Conservation (phyloP, 2,797 vertebrate genomes). For the Anguilla megastoma region DNA sequence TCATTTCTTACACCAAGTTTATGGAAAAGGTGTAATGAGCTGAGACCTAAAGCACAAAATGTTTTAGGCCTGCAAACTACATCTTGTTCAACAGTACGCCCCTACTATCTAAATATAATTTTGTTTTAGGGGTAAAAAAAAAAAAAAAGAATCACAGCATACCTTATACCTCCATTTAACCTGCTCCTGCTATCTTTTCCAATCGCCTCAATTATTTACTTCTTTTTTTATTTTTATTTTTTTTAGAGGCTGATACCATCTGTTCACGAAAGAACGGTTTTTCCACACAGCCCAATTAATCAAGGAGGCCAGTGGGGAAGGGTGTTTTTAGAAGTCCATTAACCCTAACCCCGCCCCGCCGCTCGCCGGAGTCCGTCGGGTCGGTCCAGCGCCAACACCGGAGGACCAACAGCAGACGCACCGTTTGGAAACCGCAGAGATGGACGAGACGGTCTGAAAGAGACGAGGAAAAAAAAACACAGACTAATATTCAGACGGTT, state of each 20-base stretch:
- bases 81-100: neutral
- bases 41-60: neutral
- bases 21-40: neutral
- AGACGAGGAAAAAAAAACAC: neutral
- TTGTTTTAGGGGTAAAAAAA: neutral
- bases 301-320: conserved; percentile 66
- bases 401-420: conserved; percentile 50
- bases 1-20: neutral
- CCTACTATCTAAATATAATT: neutral
- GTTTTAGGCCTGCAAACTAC: neutral
- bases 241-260: conserved; percentile 1
- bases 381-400: conserved; percentile 3
- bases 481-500: neutral
- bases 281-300: conserved; percentile 64
- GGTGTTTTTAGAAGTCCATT: conserved; percentile 66
- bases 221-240: conserved; percentile 14
- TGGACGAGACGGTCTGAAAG: neutral
- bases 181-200: neutral
- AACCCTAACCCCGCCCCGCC: conserved; percentile 60
- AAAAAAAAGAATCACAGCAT: neutral
- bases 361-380: conserved; percentile 40
- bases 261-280: conserved; percentile 20
- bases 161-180: neutral
- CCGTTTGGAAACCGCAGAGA: conserved; percentile 29
- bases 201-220: neutral